Base-by-base conservation (phyloP, 2,888 invertebrate genomes). In the Anodontia alba region DNA sequence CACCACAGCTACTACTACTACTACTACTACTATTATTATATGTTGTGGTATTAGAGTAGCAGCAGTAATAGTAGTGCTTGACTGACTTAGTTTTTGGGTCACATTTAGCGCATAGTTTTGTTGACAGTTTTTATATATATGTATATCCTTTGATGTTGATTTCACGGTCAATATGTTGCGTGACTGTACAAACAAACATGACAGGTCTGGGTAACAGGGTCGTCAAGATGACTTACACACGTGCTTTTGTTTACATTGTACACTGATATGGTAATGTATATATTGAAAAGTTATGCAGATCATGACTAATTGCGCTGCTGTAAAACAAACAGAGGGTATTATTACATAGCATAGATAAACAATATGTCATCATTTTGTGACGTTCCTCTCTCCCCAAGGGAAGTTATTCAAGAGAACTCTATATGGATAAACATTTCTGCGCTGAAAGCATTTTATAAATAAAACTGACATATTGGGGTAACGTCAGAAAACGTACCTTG, bases 211-310 rank as follows among this genome's bases (percentile, higher is more conserved):
- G 33, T 33, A 12, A 29, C 10, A 33, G 20, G 31, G 62, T 33
- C 62, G 29, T 62, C 62, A 33, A 62, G 62, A 17, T 33, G 62
- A 33, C 29, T 10, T 31, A 33, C 29, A 62, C 62, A 62, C 62
- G 62, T 62, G 62, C 62, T 62, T 62, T 17, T 62, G 33, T 62
- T 62, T 62, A 62, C 62, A 62, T 62, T 62, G 23, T 23, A 17
- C 17, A 23, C 3, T 17, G 33, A 62, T 62, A 62, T 62, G 12
- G 29, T 62, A 33, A 62, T 38, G 12, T 17, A 62, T 62, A 12
- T 33, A 62, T 62, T 29, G 1, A 62, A 62, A 62, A 62, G 62
- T 62, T 62, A 62, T 62, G 62, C 62, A 62, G 15, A 62, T 33
- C 62, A 10, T 62, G 62, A 33, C 62, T 17, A 33, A 33, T 38